These are phyloP conservation scores for Microplitis manilae DNA, from an alignment of 2,888 invertebrate genomes.

Conservation along the genomic window DNA sequence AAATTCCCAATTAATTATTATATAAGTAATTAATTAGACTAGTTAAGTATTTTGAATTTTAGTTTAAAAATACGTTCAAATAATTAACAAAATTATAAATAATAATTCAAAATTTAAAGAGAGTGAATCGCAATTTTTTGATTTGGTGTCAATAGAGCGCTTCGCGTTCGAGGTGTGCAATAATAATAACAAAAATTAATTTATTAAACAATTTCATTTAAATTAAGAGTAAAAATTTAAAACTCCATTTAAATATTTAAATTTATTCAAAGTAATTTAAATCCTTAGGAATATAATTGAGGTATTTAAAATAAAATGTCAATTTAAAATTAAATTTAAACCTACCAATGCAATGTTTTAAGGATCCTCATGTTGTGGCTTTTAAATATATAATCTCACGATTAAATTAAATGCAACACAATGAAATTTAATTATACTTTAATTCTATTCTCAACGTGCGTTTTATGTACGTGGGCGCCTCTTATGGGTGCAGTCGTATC, in stretches of 20 bases:
- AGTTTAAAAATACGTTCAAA: no score
- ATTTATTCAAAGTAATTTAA: neutral
- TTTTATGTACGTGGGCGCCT: constrained; percentile 45
- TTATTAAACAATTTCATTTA: no score
- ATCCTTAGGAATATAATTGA: neutral
- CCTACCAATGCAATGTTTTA: constrained; percentile 70
- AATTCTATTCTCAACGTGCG: constrained; percentile 14
- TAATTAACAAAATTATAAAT: no score
- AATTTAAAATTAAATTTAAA: constrained; percentile 44
- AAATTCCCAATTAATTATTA: no score
- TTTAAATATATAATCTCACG: constrained; percentile 19
- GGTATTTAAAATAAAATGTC: constrained; percentile 1
- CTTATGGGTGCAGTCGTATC: constrained; percentile 49
- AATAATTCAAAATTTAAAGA: no score
- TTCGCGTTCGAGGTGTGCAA: no score
- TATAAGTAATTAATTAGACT: no score
- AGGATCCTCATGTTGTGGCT: constrained; percentile 71
- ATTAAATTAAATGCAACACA: neutral
- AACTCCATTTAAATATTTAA: neutral
- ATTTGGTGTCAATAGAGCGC: no score
- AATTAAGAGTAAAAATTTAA: no score
- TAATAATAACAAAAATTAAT: no score
- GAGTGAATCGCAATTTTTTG: no score
- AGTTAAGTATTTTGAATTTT: no score
- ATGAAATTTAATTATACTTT: constrained; percentile 35